These are phyloP conservation scores for Nemotelus nigrinus DNA, from an alignment of 2,888 invertebrate species.

Conservation along the genomic window DNA sequence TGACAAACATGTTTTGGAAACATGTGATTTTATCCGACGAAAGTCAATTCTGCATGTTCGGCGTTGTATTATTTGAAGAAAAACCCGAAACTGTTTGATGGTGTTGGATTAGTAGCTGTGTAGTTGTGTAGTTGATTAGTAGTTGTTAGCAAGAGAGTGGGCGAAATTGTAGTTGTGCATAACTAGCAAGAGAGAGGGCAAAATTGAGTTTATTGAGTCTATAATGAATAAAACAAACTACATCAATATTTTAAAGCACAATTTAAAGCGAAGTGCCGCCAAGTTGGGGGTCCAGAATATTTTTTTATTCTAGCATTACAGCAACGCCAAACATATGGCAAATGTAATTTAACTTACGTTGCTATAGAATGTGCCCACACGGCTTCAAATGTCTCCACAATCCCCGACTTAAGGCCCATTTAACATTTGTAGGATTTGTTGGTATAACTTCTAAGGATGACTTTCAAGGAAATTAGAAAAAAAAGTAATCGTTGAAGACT, in stretches of 20 bases:
- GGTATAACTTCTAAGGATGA: no score
- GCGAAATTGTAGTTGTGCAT: background rate
- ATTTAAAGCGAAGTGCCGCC: conserved; percentile 1
- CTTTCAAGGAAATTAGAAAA: background rate
- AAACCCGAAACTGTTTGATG: no score
- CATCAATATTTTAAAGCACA: background rate
- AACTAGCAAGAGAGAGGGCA: background rate
- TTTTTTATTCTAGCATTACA: background rate
- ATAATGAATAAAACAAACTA: background rate
- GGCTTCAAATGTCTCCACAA: background rate
- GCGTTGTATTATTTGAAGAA: no score
- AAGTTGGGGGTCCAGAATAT: background rate
- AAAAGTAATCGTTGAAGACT: background rate
- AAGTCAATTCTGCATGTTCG: no score
- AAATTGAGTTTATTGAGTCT: background rate
- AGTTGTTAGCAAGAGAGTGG: no score
- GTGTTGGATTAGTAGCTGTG: no score
- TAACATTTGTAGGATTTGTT: background rate
- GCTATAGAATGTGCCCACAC: background rate
- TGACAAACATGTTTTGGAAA: no score
- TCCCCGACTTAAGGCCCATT: background rate
- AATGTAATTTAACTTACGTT: background rate
- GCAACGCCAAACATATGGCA: background rate
- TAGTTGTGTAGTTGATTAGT: no score
- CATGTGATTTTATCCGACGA: no score